Percentiles rank a stretch among this genome's conserved stretches.
Evolutionary conservation across 2,888 invertebrate genomes (phyloP).

Genomic region (Microplitis deprimator): DNA sequence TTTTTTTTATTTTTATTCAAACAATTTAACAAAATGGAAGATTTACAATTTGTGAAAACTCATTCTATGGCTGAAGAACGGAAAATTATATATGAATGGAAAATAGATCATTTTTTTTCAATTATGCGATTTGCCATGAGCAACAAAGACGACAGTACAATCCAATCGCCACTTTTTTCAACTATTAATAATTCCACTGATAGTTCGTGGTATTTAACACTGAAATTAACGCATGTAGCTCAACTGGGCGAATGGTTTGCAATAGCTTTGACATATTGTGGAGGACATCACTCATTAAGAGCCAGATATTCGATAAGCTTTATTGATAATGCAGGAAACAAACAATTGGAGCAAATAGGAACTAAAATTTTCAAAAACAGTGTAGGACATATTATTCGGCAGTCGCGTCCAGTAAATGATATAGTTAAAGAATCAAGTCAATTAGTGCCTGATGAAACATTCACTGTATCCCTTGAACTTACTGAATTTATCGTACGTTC

Average conservation of each 20-base stretch:
- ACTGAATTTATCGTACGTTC: not conserved
- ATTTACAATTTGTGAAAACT: too few species aligned
- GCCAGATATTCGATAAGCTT: not conserved
- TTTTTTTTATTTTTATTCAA: too few species aligned
- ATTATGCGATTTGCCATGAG: too few species aligned
- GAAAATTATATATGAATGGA: not conserved
- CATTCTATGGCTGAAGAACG: too few species aligned
- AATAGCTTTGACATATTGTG: not conserved
- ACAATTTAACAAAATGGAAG: too few species aligned
- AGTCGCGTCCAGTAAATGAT: not conserved
- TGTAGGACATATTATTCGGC: too few species aligned
- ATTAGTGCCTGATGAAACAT: not conserved
- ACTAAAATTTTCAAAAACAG: not conserved
- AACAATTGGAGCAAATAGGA: not conserved
- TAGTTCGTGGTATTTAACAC: too few species aligned
- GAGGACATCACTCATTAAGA: too few species aligned
- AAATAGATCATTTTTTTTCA: too few species aligned
- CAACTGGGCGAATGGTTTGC: not conserved
- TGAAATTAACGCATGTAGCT: too few species aligned
- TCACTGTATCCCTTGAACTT: not conserved
- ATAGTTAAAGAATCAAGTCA: not conserved
- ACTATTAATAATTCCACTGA: not conserved
- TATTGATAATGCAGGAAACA: not conserved
- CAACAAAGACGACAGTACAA: not conserved
- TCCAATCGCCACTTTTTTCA: not conserved